These are phyloP conservation scores for Hydractinia echinata DNA, from an alignment of 30 jellyfish, hydroid and myxozoan genomes.

Conservation along the genomic window DNA sequence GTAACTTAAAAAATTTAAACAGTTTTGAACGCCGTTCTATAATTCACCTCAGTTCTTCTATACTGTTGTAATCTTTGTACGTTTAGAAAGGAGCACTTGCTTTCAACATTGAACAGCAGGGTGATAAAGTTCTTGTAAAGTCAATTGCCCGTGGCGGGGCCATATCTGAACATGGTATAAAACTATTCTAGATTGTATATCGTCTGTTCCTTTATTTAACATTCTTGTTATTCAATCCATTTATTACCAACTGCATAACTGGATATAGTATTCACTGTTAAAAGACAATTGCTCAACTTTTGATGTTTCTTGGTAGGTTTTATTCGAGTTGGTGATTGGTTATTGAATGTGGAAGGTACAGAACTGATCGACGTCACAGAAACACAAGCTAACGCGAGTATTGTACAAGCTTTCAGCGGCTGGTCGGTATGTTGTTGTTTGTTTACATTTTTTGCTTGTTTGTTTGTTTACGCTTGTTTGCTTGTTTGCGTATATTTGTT, in stretches of 20 bases:
- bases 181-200: not conserved
- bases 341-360: slow-evolving; percentile 77
- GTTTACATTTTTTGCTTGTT: not conserved
- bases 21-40: no score
- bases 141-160: slow-evolving; percentile 65
- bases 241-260: not conserved
- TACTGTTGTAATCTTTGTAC: not conserved
- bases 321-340: slow-evolving; percentile 78
- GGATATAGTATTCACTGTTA: no score
- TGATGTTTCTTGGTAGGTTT: slow-evolving; percentile 54
- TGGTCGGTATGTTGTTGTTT: slow-evolving; percentile 54
- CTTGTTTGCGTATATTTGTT: no score
- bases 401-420: slow-evolving; percentile 66
- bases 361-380: slow-evolving; percentile 49
- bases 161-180: slow-evolving; percentile 71
- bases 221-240: not conserved
- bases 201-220: not conserved
- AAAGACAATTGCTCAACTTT: not conserved
- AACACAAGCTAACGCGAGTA: slow-evolving; percentile 53
- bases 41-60: no score
- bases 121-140: slow-evolving; percentile 47
- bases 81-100: slow-evolving; percentile 62
- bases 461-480: no score
- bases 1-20: no score
- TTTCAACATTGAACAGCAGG: slow-evolving; percentile 46